Evolutionary conservation across 2,113 vertebrate species (phyloP).

Genomic region (Monarcha castaneiventris): DNA sequence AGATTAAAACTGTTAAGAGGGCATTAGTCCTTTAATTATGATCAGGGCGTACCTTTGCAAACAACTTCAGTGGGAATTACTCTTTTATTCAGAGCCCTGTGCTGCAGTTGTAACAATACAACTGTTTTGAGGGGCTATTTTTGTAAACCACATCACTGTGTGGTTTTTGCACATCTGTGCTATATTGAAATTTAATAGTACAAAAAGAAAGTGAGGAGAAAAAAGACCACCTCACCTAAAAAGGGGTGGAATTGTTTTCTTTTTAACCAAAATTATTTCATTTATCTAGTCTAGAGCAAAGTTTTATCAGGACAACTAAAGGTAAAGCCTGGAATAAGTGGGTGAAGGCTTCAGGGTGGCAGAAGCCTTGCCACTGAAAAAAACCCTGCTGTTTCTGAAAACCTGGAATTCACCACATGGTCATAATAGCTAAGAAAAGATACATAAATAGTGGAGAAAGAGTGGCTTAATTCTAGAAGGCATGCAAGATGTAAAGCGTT

Average conservation of each 20-base stretch:
- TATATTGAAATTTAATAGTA: not conserved
- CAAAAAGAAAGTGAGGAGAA: not conserved
- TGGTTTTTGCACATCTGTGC: slow-evolving; percentile 38
- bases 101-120: not conserved
- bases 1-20: not conserved
- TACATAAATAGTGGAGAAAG: not conserved
- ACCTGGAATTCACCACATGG: not conserved
- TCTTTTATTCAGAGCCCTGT: not conserved
- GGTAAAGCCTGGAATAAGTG: not conserved
- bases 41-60: slow-evolving; percentile 1
- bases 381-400: not conserved
- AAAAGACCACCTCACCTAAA: not conserved
- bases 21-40: slow-evolving; percentile 42
- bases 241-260: not conserved
- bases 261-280: not conserved
- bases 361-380: not conserved
- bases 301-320: not conserved
- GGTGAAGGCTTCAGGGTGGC: not conserved
- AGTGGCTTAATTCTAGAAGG: not conserved
- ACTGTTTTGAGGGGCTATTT: slow-evolving; percentile 7
- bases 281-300: not conserved
- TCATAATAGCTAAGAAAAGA: not conserved
- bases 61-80: slow-evolving; percentile 9
- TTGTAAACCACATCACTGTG: slow-evolving; percentile 53
- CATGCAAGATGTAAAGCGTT: fast-evolving